These are phyloP conservation scores for Abramis brama DNA, from an alignment of 2,113 vertebrate species.

Conservation along the genomic window DNA sequence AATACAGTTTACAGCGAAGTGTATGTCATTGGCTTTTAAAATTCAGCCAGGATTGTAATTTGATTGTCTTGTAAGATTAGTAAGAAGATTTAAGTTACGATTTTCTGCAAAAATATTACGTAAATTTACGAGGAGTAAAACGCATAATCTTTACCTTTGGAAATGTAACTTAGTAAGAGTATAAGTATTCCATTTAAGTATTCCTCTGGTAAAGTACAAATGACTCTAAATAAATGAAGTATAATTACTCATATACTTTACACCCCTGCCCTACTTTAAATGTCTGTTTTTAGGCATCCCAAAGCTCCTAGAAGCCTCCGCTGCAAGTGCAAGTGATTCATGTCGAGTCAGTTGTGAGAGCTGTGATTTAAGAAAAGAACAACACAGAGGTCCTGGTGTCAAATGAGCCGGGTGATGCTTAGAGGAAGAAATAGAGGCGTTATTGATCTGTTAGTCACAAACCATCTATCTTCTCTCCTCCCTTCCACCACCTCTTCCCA, in stretches of 20 bases:
- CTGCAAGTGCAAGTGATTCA: slow-evolving; percentile 27
- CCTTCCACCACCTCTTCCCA: not conserved
- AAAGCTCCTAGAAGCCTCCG: not conserved
- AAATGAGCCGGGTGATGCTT: slow-evolving; percentile 8
- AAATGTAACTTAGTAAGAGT: not conserved
- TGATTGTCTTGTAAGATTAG: not conserved
- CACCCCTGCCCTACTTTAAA: not conserved
- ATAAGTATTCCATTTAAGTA: not conserved
- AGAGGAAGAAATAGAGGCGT: slow-evolving; percentile 26
- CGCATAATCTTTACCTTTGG: not conserved
- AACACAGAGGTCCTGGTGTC: slow-evolving; percentile 19
- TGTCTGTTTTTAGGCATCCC: not conserved
- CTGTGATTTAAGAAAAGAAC: slow-evolving; percentile 21
- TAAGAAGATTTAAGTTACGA: not conserved
- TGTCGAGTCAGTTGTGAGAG: not conserved
- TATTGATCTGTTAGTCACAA: slow-evolving; percentile 49
- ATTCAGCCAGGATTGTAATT: not conserved
- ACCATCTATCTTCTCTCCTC: slow-evolving; percentile 2
- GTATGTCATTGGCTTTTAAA: not conserved
- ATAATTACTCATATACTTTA: not conserved
- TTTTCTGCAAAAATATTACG: not conserved
- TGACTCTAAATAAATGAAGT: not conserved
- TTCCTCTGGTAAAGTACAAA: not conserved
- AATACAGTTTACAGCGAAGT: not conserved
- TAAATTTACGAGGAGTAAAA: not conserved